Base-by-base conservation (phyloP, 2,888 invertebrate species). In the Chaitophorus viminalis region DNA sequence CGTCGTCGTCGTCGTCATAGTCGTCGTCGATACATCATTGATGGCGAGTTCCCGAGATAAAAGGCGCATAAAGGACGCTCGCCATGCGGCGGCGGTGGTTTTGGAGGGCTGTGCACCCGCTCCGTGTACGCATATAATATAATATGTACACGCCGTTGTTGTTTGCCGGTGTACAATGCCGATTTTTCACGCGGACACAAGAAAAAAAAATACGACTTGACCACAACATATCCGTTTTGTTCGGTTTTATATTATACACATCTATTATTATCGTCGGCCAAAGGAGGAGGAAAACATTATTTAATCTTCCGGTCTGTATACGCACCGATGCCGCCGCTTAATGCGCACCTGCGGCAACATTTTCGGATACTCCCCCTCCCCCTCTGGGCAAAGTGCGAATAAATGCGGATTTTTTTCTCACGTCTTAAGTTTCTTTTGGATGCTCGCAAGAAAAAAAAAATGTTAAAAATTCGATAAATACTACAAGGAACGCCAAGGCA, bases 11-110 rank as follows among this genome's bases (percentile, higher is more conserved):
- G 60, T 60, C 60, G 60, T 68, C 68, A 9, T 70, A 4, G 68
- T 70, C 72, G 79, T 83, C 25, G 83, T 83, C 83, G 75, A 83
- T 83, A 83, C 83, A 83, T 83, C 83, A 83, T 60, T 82, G 82
- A 82, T 74, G 82, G 74, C 82, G 17, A 54, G 74, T 82, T 54
- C 60, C 70, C 31, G 52, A 72, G 52, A 82, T 82, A 82, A 68
- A 72, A 82, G 82, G 33, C n/a, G 46, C 39, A 76, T 68, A 70
- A 70, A 82, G 46, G 68, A 75, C 36, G 68, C 82, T 68, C 29
- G 68, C 29, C 68, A 11, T 25, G 68, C 68, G 21, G n/a, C 68
- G 68, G 25, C 60, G 60, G 60, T 8, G 14, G 46, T 46, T 46
- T n/a, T 46, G 46, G 46, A 46, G 46, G 46, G 46, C 46, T 46